phyloP scores from a whole-genome alignment of 2,797 vertebrate species.

The Babyrousa celebensis region DNA sequence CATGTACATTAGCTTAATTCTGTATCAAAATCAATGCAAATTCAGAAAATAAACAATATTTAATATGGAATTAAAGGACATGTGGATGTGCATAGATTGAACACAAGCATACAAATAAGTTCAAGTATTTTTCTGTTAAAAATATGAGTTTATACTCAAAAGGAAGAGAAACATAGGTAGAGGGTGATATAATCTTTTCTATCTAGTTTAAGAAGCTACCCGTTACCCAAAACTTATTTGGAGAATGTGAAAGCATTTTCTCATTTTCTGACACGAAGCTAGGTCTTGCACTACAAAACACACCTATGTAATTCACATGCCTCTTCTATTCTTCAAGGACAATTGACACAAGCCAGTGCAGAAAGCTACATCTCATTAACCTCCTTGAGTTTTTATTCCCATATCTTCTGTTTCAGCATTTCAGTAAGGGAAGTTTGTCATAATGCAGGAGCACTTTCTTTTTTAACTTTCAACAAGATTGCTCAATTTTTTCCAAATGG shows the following conservation, averaged over 20 bases:
- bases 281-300: constrained; percentile 60
- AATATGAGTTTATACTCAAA: constrained; percentile 76
- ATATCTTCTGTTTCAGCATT: constrained; percentile 74
- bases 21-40: constrained; percentile 80
- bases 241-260: constrained; percentile 11
- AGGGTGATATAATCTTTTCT: constrained; percentile 63
- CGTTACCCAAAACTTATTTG: constrained; percentile 40
- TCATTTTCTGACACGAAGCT: constrained; percentile 51
- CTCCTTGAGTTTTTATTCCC: constrained; percentile 68
- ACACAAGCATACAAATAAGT: background rate
- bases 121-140: constrained; percentile 71
- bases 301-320: constrained; percentile 61
- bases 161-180: constrained; percentile 38
- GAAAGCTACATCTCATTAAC: constrained; percentile 66
- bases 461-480: constrained; percentile 72
- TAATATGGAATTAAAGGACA: constrained; percentile 49
- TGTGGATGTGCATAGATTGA: constrained; percentile 54
- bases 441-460: constrained; percentile 84
- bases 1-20: constrained; percentile 67
- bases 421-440: constrained; percentile 82
- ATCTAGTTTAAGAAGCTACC: constrained; percentile 74
- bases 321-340: constrained; percentile 64
- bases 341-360: constrained; percentile 50
- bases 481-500: constrained; percentile 7
- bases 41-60: constrained; percentile 56